Percentiles rank a stretch among this genome's conserved stretches.
These are phyloP conservation scores for Staurois parvus DNA, from an alignment of 2,797 vertebrate species.

Conservation along the genomic window DNA sequence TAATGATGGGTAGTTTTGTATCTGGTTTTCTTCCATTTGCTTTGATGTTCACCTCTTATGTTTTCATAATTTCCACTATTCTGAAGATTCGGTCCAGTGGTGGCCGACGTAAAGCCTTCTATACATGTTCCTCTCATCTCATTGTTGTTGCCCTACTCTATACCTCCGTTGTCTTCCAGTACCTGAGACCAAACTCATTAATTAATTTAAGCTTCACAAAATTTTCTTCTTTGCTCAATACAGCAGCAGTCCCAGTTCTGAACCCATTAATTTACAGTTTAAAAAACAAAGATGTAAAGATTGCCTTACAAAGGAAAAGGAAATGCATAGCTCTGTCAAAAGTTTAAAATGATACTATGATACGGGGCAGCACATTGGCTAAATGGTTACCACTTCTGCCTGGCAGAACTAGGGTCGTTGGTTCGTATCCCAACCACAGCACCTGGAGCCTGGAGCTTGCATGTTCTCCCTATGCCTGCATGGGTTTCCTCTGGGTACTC, in stretches of 20 bases:
- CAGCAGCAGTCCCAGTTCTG: background rate
- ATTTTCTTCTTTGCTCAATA: slow-evolving; percentile 32
- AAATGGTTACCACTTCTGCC: no score
- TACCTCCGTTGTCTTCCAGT: slow-evolving; percentile 8
- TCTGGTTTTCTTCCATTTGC: background rate
- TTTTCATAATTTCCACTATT: slow-evolving; percentile 33
- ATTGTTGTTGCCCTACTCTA: slow-evolving; percentile 14
- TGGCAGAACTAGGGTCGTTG: no score
- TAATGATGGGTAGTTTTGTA: slow-evolving; percentile 20
- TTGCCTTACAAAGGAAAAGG: background rate
- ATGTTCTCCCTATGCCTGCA: no score
- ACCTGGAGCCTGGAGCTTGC: no score
- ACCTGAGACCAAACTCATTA: background rate
- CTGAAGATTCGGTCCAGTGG: slow-evolving; percentile 8
- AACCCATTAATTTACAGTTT: no score
- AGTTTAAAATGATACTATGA: no score
- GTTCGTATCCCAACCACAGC: no score
- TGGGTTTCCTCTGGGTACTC: no score
- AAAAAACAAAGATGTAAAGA: slow-evolving; percentile 34
- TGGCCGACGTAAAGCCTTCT: slow-evolving; percentile 32
- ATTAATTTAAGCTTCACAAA: slow-evolving; percentile 11
- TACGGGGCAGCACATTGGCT: no score
- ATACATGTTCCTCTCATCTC: slow-evolving; percentile 28
- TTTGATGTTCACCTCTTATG: slow-evolving; percentile 20
- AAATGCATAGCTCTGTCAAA: no score